These are phyloP conservation scores for Phycodurus eques DNA, from an alignment of 2,113 vertebrate species.

Conservation along the genomic window DNA sequence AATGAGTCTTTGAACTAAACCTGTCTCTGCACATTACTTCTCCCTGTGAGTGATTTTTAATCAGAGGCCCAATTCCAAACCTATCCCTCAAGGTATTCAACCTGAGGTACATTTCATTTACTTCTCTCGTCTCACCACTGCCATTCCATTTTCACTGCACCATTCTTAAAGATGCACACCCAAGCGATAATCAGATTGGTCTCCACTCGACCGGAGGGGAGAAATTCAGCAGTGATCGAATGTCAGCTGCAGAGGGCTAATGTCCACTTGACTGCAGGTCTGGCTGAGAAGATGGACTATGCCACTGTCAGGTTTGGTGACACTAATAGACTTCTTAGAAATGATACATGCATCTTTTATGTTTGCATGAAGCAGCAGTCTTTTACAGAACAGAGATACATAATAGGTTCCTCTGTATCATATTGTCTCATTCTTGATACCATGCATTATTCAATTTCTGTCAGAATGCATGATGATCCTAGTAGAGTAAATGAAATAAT, in stretches of 20 bases:
- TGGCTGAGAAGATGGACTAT: slow-evolving; percentile 10
- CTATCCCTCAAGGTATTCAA: slow-evolving; percentile 73
- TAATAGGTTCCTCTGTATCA: not conserved
- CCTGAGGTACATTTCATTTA: slow-evolving; percentile 72
- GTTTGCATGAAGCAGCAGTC: not conserved
- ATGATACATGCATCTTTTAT: slow-evolving; percentile 7
- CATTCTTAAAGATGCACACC: slow-evolving; percentile 65
- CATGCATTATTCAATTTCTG: not conserved
- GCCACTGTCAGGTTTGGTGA: not conserved
- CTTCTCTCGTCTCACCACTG: slow-evolving; percentile 59
- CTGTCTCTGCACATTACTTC: slow-evolving; percentile 61
- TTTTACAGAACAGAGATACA: slow-evolving; percentile 10
- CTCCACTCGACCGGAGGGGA: slow-evolving; percentile 42
- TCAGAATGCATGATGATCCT: not conserved
- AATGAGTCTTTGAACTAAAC: slow-evolving; percentile 54
- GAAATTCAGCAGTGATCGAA: slow-evolving; percentile 41
- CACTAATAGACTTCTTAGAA: not conserved
- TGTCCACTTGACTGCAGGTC: slow-evolving; percentile 29
- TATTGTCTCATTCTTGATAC: slow-evolving; percentile 6
- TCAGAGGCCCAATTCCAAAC: slow-evolving; percentile 70
- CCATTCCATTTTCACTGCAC: slow-evolving; percentile 48
- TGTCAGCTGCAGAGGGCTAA: slow-evolving; percentile 40
- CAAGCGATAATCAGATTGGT: slow-evolving; percentile 63
- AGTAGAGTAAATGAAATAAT: not conserved
- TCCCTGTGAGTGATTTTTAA: slow-evolving; percentile 74